Evolutionary conservation across 2,797 vertebrate genomes (phyloP).

Genomic region (Craterocephalus amniculus): DNA sequence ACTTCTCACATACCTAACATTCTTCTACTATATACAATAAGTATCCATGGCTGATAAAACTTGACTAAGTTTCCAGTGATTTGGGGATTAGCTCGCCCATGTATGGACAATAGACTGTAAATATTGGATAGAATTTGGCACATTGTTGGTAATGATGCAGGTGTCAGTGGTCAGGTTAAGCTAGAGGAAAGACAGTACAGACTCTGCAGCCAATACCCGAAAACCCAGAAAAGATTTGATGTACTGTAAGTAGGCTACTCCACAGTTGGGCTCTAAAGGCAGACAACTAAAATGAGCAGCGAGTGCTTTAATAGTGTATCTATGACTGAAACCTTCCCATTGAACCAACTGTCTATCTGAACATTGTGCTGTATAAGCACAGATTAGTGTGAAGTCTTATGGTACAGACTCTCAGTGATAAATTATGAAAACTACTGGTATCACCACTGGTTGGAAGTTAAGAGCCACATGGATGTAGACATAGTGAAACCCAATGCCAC

Average conservation of each 20-base stretch:
- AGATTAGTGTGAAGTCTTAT: neutral
- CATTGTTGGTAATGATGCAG: constrained; percentile 27
- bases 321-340: constrained; percentile 30
- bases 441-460: constrained; percentile 61
- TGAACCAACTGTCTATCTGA: constrained; percentile 22
- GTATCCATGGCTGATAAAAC: constrained; percentile 65
- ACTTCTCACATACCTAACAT: constrained; percentile 74
- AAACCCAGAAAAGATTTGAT: neutral
- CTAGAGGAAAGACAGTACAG: constrained; percentile 34
- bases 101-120: constrained; percentile 27
- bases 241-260: constrained; percentile 7
- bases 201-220: constrained; percentile 11
- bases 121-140: constrained; percentile 42
- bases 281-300: constrained; percentile 16
- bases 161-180: constrained; percentile 25
- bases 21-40: constrained; percentile 82
- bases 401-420: neutral
- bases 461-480: constrained; percentile 34
- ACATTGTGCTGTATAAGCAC: constrained; percentile 4
- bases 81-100: constrained; percentile 52
- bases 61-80: constrained; percentile 68
- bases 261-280: neutral
- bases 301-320: constrained; percentile 19
- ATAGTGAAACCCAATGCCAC: constrained; percentile 28
- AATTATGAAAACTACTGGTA: constrained; percentile 19